A percentile compares a stretch with the other conserved stretches of the same genome.
These are phyloP conservation scores for Semicossyphus pulcher DNA, from an alignment of 2,113 vertebrate species.

Conservation along the genomic window DNA sequence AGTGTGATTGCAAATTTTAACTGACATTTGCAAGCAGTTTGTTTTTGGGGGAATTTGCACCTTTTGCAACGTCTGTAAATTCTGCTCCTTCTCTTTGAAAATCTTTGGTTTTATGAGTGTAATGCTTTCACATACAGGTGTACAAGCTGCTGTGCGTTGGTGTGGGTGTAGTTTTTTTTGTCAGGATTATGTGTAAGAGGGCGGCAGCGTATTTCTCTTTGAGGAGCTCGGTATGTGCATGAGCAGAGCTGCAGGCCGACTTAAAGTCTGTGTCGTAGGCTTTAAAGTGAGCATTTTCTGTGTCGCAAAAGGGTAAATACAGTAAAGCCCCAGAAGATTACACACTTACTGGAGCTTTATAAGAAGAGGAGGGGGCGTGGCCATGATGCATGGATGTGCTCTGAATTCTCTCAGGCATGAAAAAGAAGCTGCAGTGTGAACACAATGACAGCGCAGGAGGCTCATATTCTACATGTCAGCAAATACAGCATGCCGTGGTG, in stretches of 20 bases:
- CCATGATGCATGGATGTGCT: conserved; percentile 57
- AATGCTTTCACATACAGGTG: not conserved
- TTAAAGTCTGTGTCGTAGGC: conserved; percentile 17
- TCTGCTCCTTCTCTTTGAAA: not conserved
- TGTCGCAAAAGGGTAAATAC: conserved; percentile 56
- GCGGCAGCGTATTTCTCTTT: not conserved
- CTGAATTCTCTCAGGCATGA: conserved; percentile 47
- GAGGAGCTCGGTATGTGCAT: conserved; percentile 8
- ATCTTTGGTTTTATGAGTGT: not conserved
- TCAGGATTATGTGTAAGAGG: not conserved
- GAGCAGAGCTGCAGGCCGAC: conserved; percentile 5
- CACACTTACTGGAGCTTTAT: conserved; percentile 49
- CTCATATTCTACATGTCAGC: conserved; percentile 12
- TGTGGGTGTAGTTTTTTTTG: not conserved
- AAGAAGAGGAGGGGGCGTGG: conserved; percentile 47
- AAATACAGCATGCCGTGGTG: not conserved
- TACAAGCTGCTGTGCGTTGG: not conserved
- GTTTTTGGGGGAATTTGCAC: conserved; percentile 21
- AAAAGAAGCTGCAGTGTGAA: conserved; percentile 16
- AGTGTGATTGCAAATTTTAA: conserved; percentile 44
- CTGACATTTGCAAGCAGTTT: too few relatives aligned
- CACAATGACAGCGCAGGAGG: conserved; percentile 33
- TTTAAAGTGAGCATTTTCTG: conserved; percentile 54
- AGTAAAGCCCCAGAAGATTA: conserved; percentile 59
- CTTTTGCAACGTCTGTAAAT: conserved; percentile 8